Conservation (phyloP, 2,113 vertebrate species). For the Saimiri boliviensis region DNA sequence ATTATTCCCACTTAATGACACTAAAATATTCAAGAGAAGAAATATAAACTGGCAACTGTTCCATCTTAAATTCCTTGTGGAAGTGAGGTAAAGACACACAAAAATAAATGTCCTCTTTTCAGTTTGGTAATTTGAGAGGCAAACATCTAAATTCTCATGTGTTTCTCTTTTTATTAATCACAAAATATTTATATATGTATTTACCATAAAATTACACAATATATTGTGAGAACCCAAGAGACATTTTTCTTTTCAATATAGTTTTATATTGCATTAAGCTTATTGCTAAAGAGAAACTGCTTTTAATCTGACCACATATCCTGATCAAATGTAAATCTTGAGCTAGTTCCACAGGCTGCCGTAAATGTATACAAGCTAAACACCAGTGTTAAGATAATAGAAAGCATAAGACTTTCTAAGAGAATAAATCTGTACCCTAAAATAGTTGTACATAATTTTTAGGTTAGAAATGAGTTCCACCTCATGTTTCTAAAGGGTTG, state of each 20-base stretch:
- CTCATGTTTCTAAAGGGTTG: conserved; percentile 6
- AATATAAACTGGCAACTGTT: conserved; percentile 54
- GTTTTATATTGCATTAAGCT: conserved; percentile 28
- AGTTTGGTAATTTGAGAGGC: not conserved
- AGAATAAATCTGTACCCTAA: not conserved
- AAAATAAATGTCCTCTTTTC: not conserved
- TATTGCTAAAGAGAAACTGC: not conserved
- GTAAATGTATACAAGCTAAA: conserved; percentile 2
- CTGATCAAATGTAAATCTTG: conserved; percentile 9
- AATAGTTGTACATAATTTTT: conserved; percentile 14
- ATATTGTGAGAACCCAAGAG: not conserved
- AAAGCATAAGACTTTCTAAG: not conserved
- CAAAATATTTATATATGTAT: conserved; percentile 18
- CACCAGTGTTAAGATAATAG: not conserved
- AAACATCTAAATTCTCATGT: not conserved
- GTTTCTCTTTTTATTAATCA: conserved; percentile 31
- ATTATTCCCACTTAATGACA: conserved; percentile 58
- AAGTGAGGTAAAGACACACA: conserved; percentile 16
- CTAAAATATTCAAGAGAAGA: conserved; percentile 56
- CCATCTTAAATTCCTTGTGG: conserved; percentile 17
- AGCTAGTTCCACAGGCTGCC: conserved; percentile 22
- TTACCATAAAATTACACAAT: conserved; percentile 23
- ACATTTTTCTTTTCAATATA: conserved; percentile 22
- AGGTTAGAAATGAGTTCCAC: not conserved
- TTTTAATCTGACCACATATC: conserved; percentile 30